Conservation (phyloP, 2,113 vertebrate species). For the Pterocles orientalis region DNA sequence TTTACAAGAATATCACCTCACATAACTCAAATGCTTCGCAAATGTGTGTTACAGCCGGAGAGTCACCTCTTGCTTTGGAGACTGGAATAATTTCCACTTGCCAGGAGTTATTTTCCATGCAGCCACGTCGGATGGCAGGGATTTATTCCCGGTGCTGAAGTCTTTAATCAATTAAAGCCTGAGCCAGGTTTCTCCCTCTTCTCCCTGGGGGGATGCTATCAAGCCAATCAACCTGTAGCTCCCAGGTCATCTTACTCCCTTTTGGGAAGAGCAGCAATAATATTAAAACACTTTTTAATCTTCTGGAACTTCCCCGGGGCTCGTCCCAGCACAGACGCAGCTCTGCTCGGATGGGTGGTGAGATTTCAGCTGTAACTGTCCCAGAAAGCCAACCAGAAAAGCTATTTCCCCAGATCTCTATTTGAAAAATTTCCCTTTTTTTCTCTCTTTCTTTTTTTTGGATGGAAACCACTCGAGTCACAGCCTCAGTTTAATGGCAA, state of each 20-base stretch:
- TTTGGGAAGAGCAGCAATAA: slow-evolving; percentile 5
- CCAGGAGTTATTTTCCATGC: slow-evolving; percentile 45
- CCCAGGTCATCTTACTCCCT: slow-evolving; percentile 34
- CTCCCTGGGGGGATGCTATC: neutral
- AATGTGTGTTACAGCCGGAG: neutral
- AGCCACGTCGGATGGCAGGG: slow-evolving; percentile 4
- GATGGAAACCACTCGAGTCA: slow-evolving; percentile 24
- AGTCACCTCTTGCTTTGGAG: neutral
- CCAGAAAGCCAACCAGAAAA: neutral
- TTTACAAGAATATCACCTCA: slow-evolving; percentile 10
- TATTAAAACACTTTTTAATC: slow-evolving; percentile 27
- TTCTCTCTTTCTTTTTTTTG: neutral
- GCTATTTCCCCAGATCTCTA: neutral
- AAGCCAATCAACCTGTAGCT: slow-evolving; percentile 55
- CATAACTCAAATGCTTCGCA: neutral
- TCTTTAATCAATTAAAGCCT: slow-evolving; percentile 39
- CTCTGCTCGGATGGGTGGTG: neutral
- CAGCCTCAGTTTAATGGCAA: neutral
- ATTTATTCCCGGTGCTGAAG: slow-evolving; percentile 30
- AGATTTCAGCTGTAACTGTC: neutral
- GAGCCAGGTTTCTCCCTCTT: neutral
- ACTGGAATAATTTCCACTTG: neutral
- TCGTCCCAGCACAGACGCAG: rapidly evolving
- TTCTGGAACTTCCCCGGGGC: slow-evolving; percentile 11
- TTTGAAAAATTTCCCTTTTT: neutral